Base-by-base conservation (phyloP, 2,888 invertebrate genomes). In the Venusia cambrica region DNA sequence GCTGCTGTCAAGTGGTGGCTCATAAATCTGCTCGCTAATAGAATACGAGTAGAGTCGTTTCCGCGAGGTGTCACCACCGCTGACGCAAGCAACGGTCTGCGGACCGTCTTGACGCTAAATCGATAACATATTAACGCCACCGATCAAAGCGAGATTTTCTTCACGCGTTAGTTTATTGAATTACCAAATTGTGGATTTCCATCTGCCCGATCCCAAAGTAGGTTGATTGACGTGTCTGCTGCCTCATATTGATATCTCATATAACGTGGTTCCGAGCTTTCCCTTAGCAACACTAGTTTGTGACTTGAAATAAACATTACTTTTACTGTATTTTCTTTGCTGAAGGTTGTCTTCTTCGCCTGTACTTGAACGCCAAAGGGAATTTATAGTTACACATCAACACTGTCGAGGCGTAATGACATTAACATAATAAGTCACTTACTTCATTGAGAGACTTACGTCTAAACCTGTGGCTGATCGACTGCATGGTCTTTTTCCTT, bases 71-170 rank as follows among this genome's bases (percentile, higher is more conserved):
- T 73, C 73, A 63, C 54, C 45, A 48, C 44, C 45, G 37, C 57
- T 80, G 80, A 80, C 83, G 85, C 68, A 75, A 75, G 47, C 58
- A 53, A 49, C 67, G 55, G 77, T 75, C 78, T 78, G 76, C 65
- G 52, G 54, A 46, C 58, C 57, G 71, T 76, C 78, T 62, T 68
- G 69, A 66, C 71, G 73, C 68, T 66, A 71, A 73, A 80, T 80
- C 60, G 70, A 74, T 79, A 77, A 76, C 76, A 74, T 66, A 81
- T 84, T 74, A 79, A 75, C 65, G 59, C 70, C 67, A 47, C 72
- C 66, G 81, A 84, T 85, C 81, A 80, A 81, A 83, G 80, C 63
- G 57, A 75, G 65, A 57, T 73, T 65, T 73, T 63, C 69, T 65
- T 62, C 56, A 57, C 51, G 41, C 47, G 38, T 38, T 50, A 51